phyloP scores from a whole-genome alignment of 2,113 vertebrate genomes.

The Chaetodon auriga region DNA sequence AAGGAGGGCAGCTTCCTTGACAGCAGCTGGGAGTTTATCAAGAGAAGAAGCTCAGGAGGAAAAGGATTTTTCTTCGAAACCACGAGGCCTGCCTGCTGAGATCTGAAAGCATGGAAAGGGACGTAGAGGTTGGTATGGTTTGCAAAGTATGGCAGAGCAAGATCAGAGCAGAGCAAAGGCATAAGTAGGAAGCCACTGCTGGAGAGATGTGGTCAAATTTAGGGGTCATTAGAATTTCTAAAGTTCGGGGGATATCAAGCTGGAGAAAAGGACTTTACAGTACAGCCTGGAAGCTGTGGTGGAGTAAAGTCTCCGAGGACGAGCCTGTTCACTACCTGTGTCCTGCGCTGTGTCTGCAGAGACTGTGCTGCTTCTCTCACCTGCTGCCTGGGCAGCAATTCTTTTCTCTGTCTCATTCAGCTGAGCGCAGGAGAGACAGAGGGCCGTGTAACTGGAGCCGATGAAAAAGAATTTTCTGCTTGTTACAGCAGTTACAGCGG shows the following conservation, averaged over 20 bases:
- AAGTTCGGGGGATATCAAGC: neutral
- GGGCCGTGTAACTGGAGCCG: slow-evolving; percentile 8
- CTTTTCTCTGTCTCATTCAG: slow-evolving; percentile 11
- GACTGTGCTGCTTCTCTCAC: slow-evolving; percentile 8
- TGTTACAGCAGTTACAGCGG: slow-evolving; percentile 42
- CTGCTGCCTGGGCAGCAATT: slow-evolving; percentile 25
- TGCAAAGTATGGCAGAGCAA: slow-evolving; percentile 4
- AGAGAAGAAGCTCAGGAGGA: neutral
- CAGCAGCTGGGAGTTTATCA: slow-evolving; percentile 24
- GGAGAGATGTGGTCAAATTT: neutral
- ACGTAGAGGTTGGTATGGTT: neutral
- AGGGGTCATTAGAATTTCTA: slow-evolving; percentile 17
- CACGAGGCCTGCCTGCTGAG: slow-evolving; percentile 8
- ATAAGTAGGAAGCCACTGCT: neutral
- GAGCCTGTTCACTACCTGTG: slow-evolving; percentile 12
- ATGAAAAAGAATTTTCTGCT: slow-evolving; percentile 49
- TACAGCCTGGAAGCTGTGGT: neutral
- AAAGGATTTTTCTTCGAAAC: slow-evolving; percentile 23
- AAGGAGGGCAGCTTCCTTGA: slow-evolving; percentile 20
- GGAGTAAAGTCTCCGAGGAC: slow-evolving; percentile 7
- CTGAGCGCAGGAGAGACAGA: slow-evolving; percentile 29
- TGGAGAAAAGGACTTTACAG: neutral
- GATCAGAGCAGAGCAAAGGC: neutral
- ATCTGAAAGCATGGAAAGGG: slow-evolving; percentile 11
- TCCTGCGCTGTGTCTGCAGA: slow-evolving; percentile 22